Evolutionary conservation across 2,113 vertebrate genomes (phyloP).

Genomic region (Rhabdomys dilectus): DNA sequence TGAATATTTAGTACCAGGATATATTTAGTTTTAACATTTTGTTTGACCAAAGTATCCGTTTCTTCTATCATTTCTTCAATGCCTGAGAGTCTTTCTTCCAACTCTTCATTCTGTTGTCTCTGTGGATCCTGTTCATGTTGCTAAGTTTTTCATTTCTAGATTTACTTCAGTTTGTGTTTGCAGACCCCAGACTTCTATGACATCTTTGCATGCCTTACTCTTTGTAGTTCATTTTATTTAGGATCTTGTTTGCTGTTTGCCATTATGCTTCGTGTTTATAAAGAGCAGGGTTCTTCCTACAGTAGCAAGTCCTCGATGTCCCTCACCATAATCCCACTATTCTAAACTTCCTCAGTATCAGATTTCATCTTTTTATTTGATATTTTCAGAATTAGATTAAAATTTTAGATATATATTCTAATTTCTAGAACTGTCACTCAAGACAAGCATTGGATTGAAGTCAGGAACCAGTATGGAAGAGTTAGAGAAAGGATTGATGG

Average conservation of each 20-base stretch:
- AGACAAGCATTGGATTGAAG: neutral
- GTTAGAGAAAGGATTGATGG: too few relatives aligned
- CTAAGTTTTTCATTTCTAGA: neutral
- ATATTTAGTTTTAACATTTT: neutral
- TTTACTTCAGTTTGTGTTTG: neutral
- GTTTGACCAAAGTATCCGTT: neutral
- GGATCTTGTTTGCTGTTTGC: constrained; percentile 54
- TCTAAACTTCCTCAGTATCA: neutral
- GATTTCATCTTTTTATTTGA: neutral
- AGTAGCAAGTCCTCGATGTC: neutral
- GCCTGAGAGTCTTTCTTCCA: neutral
- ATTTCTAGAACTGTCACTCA: neutral
- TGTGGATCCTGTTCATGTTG: neutral
- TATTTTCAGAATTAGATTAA: neutral
- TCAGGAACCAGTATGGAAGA: too few relatives aligned
- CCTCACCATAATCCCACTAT: neutral
- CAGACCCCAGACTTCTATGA: neutral
- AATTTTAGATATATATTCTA: neutral
- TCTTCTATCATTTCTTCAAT: neutral
- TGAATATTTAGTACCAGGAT: neutral
- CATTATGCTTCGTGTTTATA: constrained; percentile 41
- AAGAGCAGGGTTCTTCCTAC: constrained; percentile 33
- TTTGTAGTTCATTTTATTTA: constrained; percentile 23
- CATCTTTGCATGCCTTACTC: constrained; percentile 2
- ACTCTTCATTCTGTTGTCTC: neutral